These are phyloP conservation scores for Porites divaricata DNA, from an alignment of 92 coral and sea anemone genomes.

Conservation along the genomic window DNA sequence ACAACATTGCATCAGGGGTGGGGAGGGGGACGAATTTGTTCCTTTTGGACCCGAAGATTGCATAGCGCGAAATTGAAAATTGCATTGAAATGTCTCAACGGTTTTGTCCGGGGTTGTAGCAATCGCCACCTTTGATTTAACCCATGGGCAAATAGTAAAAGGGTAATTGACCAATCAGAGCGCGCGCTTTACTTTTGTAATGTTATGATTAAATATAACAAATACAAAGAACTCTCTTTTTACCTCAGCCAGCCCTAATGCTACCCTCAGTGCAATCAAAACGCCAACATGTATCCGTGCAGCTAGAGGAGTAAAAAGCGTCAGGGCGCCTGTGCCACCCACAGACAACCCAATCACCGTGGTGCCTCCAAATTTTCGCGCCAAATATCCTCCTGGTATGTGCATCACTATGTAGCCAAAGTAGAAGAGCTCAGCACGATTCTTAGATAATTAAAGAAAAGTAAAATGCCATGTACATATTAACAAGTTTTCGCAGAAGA, in stretches of 20 bases:
- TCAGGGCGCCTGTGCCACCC: slow-evolving; percentile 66
- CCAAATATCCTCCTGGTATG: slow-evolving; percentile 88
- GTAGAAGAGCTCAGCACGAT: slow-evolving; percentile 82
- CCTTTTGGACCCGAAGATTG: no score
- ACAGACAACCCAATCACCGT: slow-evolving; percentile 87
- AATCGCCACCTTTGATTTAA: no score
- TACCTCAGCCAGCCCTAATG: slow-evolving; percentile 87
- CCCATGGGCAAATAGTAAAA: no score
- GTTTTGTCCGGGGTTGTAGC: no score
- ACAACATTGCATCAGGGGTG: no score
- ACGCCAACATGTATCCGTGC: slow-evolving; percentile 70
- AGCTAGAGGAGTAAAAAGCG: slow-evolving; percentile 84
- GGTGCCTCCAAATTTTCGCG: slow-evolving; percentile 91
- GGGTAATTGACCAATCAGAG: no score
- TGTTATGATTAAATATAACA: no score
- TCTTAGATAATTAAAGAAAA: slow-evolving; percentile 42
- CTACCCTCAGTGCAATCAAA: slow-evolving; percentile 72
- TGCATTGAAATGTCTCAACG: no score
- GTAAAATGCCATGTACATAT: background rate
- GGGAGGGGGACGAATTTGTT: no score
- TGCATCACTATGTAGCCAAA: slow-evolving; percentile 90
- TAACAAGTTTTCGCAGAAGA: background rate
- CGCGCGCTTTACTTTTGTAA: no score
- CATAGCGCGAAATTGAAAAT: no score
- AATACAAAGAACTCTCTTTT: no score